Percentiles rank a stretch among this genome's conserved stretches.
phyloP scores from a whole-genome alignment of 2,113 vertebrate genomes.

The Tychaedon coryphoeus region DNA sequence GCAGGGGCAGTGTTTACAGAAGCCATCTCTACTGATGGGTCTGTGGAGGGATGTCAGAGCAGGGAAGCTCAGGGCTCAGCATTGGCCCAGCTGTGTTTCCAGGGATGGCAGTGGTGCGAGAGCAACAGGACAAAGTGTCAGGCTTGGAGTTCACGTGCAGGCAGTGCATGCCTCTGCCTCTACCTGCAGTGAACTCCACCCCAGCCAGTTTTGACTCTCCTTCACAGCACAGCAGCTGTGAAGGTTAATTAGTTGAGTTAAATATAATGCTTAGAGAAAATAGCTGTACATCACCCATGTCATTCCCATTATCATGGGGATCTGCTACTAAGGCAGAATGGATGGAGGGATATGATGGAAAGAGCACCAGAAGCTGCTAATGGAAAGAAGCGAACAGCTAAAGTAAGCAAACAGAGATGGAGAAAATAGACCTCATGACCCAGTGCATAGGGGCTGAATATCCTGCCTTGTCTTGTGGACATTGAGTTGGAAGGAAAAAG shows the following conservation, averaged over 20 bases:
- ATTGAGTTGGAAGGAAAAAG: not conserved
- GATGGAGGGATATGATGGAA: not conserved
- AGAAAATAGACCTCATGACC: not conserved
- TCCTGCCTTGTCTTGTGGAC: not conserved
- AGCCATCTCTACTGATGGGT: not conserved
- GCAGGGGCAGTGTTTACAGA: not conserved
- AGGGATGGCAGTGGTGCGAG: not conserved
- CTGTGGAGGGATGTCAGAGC: not conserved
- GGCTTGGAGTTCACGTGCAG: accelerated
- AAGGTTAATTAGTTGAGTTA: not conserved
- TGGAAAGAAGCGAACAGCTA: not conserved
- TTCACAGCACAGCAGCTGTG: not conserved
- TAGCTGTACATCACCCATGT: not conserved
- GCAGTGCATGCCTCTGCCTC: not conserved
- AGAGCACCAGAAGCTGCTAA: not conserved
- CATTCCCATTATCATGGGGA: not conserved
- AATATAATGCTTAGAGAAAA: not conserved
- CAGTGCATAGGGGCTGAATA: not conserved
- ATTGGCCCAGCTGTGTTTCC: not conserved
- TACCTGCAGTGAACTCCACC: not conserved
- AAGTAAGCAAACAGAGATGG: not conserved
- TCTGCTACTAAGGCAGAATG: not conserved
- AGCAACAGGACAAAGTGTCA: not conserved
- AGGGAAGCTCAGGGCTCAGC: not conserved
- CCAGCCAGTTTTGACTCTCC: not conserved